Base-by-base conservation (phyloP, 2,888 invertebrate species). In the Mythimna ferrago region DNA sequence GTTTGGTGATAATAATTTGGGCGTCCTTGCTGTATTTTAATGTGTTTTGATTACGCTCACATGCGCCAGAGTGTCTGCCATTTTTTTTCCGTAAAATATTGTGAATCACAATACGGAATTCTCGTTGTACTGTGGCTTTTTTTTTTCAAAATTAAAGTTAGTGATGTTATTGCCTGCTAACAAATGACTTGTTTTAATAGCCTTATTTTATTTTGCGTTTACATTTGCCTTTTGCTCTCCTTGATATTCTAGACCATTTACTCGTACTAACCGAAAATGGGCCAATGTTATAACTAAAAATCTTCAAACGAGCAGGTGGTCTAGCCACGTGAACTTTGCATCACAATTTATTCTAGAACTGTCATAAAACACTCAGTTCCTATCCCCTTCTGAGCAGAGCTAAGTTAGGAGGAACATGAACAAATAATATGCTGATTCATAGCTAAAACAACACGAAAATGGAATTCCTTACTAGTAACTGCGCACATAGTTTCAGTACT, bases 41-140 rank as follows among this genome's bases (percentile, higher is more conserved):
- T 21, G n/a, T 32, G 75, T 64, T 54, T 64, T 32, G 53, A 63
- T 21, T 26, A 38, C 41, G 19, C 56, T n/a, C 61, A 53, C 41
- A 58, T 75, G 66, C 66, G 67, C 58, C 75, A 0, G 41, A 76
- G 35, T 71, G 78, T 72, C 64, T 69, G 21, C 56, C 44, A 56
- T 57, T 48, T 26, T 48, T 48, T 10, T 61, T 61, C 21, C 2
- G 35, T 38, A 53, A 53, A 53, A 53, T 38, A 21, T 60, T 38
- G 61, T 41, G 54, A 41, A 26, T 26, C 60, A 53, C 53, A 67
- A 67, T 6, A 16, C n/a, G n/a, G 11, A 26, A 6, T 14, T 16
- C 6, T 19, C 19, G 41, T 26, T 10, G 63, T 44, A 41, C 56
- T 56, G 38, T 19, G 10, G 66, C 10, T 6, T 19, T 16, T 26